Percentiles rank a stretch among this genome's conserved stretches.
phyloP scores from a whole-genome alignment of 2,797 vertebrate genomes.

The Petrocephalus sullivani region DNA sequence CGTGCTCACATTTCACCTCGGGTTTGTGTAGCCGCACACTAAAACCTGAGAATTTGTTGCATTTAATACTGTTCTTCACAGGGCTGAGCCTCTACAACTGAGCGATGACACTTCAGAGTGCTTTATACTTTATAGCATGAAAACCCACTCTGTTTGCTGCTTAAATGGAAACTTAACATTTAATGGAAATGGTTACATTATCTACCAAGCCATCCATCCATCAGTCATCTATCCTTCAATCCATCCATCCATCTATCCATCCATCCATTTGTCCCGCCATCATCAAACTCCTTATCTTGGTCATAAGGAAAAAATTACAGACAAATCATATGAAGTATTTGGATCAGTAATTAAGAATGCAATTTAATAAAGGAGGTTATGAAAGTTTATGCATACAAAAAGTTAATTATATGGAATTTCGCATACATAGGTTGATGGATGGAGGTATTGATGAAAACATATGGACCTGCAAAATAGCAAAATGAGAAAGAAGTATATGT shows the following conservation, averaged over 20 bases:
- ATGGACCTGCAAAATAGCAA: neutral
- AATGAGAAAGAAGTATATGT: neutral
- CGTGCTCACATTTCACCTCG: neutral
- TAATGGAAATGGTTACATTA: neutral
- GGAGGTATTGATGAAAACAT: neutral
- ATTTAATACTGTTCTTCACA: conserved; percentile 8
- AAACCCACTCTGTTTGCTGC: neutral
- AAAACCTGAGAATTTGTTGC: conserved; percentile 15
- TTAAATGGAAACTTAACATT: neutral
- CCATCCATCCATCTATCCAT: too few species aligned
- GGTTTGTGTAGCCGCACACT: neutral
- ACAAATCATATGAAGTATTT: neutral
- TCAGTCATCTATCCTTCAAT: neutral
- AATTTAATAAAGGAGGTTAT: neutral
- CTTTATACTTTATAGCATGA: conserved; percentile 8
- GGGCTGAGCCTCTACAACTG: neutral
- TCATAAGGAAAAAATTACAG: neutral
- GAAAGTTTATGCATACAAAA: neutral
- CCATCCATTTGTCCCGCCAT: neutral
- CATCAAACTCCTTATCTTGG: neutral
- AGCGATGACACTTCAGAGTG: neutral
- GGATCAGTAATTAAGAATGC: neutral
- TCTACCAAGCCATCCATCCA: too few species aligned
- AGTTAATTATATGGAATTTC: neutral
- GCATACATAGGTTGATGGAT: neutral